Conservation (phyloP, 2,797 vertebrate genomes). For the Macropodus opercularis region DNA sequence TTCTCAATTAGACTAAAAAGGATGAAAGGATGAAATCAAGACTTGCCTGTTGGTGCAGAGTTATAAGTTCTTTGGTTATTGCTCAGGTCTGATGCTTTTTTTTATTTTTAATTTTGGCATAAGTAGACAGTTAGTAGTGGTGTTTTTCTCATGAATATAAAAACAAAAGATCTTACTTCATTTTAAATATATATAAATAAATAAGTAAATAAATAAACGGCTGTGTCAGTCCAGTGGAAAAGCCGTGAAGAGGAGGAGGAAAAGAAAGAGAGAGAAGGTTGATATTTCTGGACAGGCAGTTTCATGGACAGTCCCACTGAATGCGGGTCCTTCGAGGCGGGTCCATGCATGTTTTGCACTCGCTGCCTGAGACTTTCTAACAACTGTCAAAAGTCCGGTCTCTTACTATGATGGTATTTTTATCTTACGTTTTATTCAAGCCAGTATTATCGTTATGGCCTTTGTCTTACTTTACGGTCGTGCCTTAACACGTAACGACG, state of each 20-base stretch:
- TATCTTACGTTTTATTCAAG: slow-evolving; percentile 12
- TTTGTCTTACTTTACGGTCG: background rate
- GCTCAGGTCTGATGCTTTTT: slow-evolving; percentile 16
- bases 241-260: background rate
- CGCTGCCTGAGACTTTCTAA: slow-evolving; percentile 1
- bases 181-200: background rate
- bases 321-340: slow-evolving; percentile 68
- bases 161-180: background rate
- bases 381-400: slow-evolving; percentile 27
- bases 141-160: background rate
- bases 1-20: slow-evolving; percentile 86
- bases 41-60: slow-evolving; percentile 80
- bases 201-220: too few species aligned
- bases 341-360: slow-evolving; percentile 66
- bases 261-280: background rate
- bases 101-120: background rate
- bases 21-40: slow-evolving; percentile 69
- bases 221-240: too few species aligned
- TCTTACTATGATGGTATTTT: slow-evolving; percentile 56
- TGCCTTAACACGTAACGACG: background rate
- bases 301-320: slow-evolving; percentile 53
- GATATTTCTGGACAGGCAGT: slow-evolving; percentile 71
- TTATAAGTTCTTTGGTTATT: slow-evolving; percentile 66
- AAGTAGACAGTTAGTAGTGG: background rate
- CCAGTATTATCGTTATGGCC: background rate